Evolutionary conservation across 2,113 vertebrate species (phyloP), one percentile per base, ranked within the genome.

Genomic region (Fukomys damarensis): DNA sequence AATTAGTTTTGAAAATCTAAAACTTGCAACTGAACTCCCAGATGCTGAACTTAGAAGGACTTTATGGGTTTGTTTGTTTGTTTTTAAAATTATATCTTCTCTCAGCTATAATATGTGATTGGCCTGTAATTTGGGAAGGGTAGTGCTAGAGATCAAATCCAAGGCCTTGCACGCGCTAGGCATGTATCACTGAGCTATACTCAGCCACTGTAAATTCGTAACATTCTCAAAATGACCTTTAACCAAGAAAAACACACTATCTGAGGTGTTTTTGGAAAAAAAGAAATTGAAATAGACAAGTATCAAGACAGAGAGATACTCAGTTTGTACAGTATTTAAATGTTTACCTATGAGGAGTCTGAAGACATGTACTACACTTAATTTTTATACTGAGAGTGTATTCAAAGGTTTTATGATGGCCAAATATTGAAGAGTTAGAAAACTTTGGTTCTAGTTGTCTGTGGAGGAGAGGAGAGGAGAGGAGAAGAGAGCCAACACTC

Each of bases 1-100:
- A 98, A 99, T 99, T 98, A 99, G 99, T 98, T 99, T 99, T 97
- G 99, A 99, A 98, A 99, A 99, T 98, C 99, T 99, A 83, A 99
- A 99, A 97, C 98, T 99, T 90, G 99, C 99, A 96, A 99, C 99
- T 1, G 99, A 99, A 97, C 99, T 99, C 80, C 99, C 99, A 26
- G 99, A 99, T 95, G 99, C 99, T 24, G 99, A 99, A 98, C 99
- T 99, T 95, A 99, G 99, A 92, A 99, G 99, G 98, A 99, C 99
- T 93, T 99, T 99, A 98, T 99, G 99, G 99, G 99, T 99, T 99
- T 98, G 95, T 99, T 99, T 98, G 86, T 98, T 96, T 87, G 13
- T 86, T 94, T 95, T 86, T 74, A 58, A 96, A 86, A 63, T 59
- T 70, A 6, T 89, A 43, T 96, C 38, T 30, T 91, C 22, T 84